A percentile compares a stretch with the other conserved stretches of the same genome.
Evolutionary conservation across 2,888 invertebrate species (phyloP).

Genomic region (Drosophila fungiperda): DNA sequence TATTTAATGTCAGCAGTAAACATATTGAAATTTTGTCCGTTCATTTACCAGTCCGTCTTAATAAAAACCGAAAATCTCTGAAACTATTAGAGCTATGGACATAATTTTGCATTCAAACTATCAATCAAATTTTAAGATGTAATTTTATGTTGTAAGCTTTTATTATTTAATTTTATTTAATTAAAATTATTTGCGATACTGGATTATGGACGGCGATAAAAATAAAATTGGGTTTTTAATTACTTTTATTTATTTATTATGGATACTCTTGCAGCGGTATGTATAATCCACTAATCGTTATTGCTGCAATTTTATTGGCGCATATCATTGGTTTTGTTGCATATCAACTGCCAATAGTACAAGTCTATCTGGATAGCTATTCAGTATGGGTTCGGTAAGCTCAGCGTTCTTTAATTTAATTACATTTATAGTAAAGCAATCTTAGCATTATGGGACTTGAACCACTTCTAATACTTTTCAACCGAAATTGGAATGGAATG

Average conservation of each 20-base stretch:
- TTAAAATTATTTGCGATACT: background rate
- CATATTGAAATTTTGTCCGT: background rate
- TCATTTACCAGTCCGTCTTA: background rate
- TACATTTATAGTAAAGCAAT: background rate
- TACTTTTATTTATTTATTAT: background rate
- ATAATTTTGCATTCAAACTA: background rate
- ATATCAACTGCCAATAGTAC: constrained; percentile 51
- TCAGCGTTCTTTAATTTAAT: background rate
- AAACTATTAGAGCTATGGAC: background rate
- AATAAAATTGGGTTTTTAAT: background rate
- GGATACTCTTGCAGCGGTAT: constrained; percentile 6
- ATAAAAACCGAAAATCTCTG: background rate
- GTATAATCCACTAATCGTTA: constrained; percentile 28
- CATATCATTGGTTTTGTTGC: constrained; percentile 45
- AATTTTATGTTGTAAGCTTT: background rate
- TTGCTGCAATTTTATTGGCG: constrained; percentile 31
- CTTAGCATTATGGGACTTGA: constrained; percentile 91
- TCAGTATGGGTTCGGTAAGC: constrained; percentile 61
- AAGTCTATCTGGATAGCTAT: constrained; percentile 18
- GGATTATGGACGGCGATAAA: background rate
- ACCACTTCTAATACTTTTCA: constrained; percentile 85
- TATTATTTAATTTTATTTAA: background rate
- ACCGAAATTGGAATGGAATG: constrained; percentile 78
- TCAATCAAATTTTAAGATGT: background rate
- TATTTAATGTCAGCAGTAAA: background rate